Conservation (phyloP, 2,113 vertebrate genomes). For the Nestor notabilis region DNA sequence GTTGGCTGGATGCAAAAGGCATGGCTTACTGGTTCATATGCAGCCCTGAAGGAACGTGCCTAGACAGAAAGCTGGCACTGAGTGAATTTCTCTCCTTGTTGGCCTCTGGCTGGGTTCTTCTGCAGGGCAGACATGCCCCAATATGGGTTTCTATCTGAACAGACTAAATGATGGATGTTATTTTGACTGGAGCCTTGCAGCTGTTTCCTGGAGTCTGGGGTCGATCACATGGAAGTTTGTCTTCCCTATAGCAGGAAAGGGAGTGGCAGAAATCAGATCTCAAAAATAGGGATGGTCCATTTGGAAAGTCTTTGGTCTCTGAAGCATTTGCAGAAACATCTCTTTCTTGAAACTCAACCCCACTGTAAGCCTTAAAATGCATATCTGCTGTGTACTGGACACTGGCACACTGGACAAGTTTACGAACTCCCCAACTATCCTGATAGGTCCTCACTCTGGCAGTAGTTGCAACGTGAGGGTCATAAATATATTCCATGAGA, state of each 20-base stretch:
- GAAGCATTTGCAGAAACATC: background rate
- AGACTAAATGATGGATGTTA: background rate
- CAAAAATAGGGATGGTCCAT: background rate
- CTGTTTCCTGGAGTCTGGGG: background rate
- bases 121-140: background rate
- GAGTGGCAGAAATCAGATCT: background rate
- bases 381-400: background rate
- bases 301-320: background rate
- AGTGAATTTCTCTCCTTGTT: background rate
- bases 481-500: background rate
- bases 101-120: background rate
- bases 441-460: background rate
- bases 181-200: background rate
- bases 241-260: background rate
- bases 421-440: background rate
- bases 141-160: background rate
- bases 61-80: background rate
- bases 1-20: background rate
- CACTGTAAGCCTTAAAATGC: background rate
- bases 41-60: background rate
- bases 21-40: background rate
- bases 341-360: background rate
- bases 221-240: background rate
- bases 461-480: background rate
- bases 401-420: background rate